Evolutionary conservation across 35 echinoderm and acorn worm species (phyloP), one percentile per base, ranked within the genome.

Genomic region (Lytechinus pictus): DNA sequence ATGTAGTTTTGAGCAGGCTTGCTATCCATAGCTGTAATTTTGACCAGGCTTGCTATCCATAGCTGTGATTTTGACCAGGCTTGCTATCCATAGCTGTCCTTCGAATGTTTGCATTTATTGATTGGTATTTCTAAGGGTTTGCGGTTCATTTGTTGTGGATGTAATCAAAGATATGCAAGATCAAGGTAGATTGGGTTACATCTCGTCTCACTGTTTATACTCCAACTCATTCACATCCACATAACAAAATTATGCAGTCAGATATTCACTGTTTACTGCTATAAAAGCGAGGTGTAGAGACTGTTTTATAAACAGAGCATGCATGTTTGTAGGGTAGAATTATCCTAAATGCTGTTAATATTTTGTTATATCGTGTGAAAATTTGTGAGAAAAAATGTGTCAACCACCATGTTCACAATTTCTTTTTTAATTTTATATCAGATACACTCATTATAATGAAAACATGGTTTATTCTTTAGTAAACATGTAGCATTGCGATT

Each of bases 61-160:
- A 44, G 33, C 33, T 44, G n/a, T 24, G 19, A 24, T 79, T 79
- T 24, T n/a, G 19, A 79, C 66, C 66, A 16, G n/a, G 7, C 7
- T 16, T 16, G 66, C 66, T 79, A 79, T 16, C 21, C 66, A 79
- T 79, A 79, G 21, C 66, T 8, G 66, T 79, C 66, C 66, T 79
- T 79, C 66, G 66, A 79, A 79, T 79, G 66, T 79, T 79, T 14
- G 12, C 66, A 5, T 79, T 79, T 79, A 79, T 79, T 79, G 66
- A 79, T 79, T 79, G 66, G 66, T 79, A 79, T 79, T 79, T 24
- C 66, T n/a, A 24, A n/a, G 66, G 66, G 66, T 79, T 79, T 24
- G 66, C 66, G 66, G 66, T 79, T 79, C 66, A 79, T 79, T 79
- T 79, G 66, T 79, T 79, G 16, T 79, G 66, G 66, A 79, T 79